These are phyloP conservation scores for Agriopis leucophaearia DNA, from an alignment of 2,888 invertebrate genomes.

Conservation along the genomic window DNA sequence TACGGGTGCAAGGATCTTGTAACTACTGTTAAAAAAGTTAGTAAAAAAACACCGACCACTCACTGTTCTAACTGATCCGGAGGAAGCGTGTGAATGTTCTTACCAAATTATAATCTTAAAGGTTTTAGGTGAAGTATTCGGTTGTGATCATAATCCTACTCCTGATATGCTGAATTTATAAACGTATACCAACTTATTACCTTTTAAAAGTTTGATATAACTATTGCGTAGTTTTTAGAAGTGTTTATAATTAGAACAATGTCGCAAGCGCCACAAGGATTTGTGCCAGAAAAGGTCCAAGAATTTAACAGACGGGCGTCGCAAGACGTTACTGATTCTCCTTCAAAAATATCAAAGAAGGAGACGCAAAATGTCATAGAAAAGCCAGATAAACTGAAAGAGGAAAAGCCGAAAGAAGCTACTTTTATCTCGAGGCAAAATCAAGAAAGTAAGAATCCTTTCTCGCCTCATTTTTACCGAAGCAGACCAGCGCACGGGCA, in stretches of 20 bases:
- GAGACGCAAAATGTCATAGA: slow-evolving; percentile 62
- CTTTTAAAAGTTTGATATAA: slow-evolving; percentile 62
- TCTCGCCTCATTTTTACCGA: slow-evolving; percentile 76
- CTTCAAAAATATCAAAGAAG: slow-evolving; percentile 65
- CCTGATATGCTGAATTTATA: slow-evolving; percentile 47
- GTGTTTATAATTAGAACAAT: slow-evolving; percentile 64
- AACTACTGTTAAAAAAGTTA: background rate
- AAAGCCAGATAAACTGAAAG: slow-evolving; percentile 59
- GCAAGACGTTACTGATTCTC: slow-evolving; percentile 71
- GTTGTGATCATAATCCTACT: slow-evolving; percentile 48
- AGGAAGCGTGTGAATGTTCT: background rate
- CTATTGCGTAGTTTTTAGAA: slow-evolving; percentile 70
- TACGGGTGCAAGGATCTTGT: no score
- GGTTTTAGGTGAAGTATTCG: slow-evolving; percentile 41
- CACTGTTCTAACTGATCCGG: slow-evolving; percentile 3
- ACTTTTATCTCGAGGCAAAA: slow-evolving; percentile 59
- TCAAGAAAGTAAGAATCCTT: slow-evolving; percentile 74
- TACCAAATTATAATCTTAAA: background rate
- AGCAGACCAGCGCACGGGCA: slow-evolving; percentile 73
- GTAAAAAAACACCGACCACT: slow-evolving; percentile 12
- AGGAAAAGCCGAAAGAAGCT: slow-evolving; percentile 63
- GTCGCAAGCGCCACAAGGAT: slow-evolving; percentile 79
- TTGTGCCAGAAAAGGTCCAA: slow-evolving; percentile 78
- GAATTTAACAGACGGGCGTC: slow-evolving; percentile 79
- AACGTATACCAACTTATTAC: slow-evolving; percentile 46